Conservation (phyloP, 2,113 vertebrate species). For the Semicossyphus pulcher region DNA sequence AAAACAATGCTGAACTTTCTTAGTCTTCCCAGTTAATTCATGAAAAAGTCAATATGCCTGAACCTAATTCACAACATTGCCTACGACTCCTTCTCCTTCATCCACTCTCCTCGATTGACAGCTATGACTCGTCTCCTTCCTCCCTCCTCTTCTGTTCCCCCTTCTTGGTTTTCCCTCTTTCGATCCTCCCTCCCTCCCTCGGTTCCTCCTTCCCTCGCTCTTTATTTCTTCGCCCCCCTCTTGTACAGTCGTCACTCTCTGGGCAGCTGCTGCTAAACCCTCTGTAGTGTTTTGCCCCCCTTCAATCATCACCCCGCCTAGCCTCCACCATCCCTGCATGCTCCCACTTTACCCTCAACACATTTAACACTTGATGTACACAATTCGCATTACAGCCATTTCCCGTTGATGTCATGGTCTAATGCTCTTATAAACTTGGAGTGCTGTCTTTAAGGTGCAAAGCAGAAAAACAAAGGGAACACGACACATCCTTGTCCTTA, state of each 20-base stretch:
- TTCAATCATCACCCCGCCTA: background rate
- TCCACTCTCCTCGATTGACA: slow-evolving; percentile 4
- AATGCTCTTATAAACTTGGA: too few relatives aligned
- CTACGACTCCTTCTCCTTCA: background rate
- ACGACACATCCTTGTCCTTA: too few relatives aligned
- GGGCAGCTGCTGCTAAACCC: slow-evolving; percentile 82
- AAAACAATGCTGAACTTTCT: background rate
- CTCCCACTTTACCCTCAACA: background rate
- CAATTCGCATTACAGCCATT: background rate
- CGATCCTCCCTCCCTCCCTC: slow-evolving; percentile 16
- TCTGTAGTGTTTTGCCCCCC: slow-evolving; percentile 32
- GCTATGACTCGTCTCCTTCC: background rate
- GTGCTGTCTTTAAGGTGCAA: too few relatives aligned
- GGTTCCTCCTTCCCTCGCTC: background rate
- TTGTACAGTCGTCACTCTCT: slow-evolving; percentile 76
- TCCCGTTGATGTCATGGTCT: background rate
- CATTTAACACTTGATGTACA: background rate
- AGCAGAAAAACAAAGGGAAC: too few relatives aligned
- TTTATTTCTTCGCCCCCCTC: slow-evolving; percentile 16
- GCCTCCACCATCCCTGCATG: background rate
- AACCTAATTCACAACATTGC: background rate
- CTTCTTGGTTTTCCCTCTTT: slow-evolving; percentile 7
- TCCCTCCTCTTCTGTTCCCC: background rate
- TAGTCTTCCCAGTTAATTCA: background rate
- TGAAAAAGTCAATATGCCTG: background rate